A percentile compares a stretch with the other conserved stretches of the same genome.
Evolutionary conservation across 2,113 vertebrate genomes (phyloP).

Genomic region (Caranx melampygus): DNA sequence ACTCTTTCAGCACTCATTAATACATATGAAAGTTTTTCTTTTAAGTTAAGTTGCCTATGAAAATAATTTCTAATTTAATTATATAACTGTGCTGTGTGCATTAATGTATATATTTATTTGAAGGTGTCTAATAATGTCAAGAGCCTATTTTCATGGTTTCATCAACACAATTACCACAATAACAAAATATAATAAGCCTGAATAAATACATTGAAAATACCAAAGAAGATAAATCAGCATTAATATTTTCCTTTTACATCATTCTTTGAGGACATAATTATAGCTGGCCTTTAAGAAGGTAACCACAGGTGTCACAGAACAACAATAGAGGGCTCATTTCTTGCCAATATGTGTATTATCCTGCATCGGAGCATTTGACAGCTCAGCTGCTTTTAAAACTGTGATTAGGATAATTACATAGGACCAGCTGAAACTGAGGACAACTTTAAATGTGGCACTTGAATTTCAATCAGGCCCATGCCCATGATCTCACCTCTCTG

Average conservation of each 20-base stretch:
- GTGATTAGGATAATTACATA: slow-evolving; percentile 75
- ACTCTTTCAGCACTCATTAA: not conserved
- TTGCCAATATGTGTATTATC: slow-evolving; percentile 65
- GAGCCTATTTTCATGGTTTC: not conserved
- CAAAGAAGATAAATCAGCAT: slow-evolving; percentile 45
- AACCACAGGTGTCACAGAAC: slow-evolving; percentile 65
- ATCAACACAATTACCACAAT: slow-evolving; percentile 17
- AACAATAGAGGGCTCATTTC: slow-evolving; percentile 67
- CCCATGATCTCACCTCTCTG: slow-evolving; percentile 28
- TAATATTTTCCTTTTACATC: slow-evolving; percentile 44
- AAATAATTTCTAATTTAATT: too few relatives aligned
- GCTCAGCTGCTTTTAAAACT: slow-evolving; percentile 76
- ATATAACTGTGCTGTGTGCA: not conserved
- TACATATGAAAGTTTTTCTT: not conserved
- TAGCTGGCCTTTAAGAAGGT: slow-evolving; percentile 58
- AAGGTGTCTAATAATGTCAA: slow-evolving; percentile 14
- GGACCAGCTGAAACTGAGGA: slow-evolving; percentile 62
- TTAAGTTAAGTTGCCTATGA: too few relatives aligned
- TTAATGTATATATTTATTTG: slow-evolving; percentile 16
- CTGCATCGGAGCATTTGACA: slow-evolving; percentile 69
- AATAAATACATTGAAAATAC: slow-evolving; percentile 40
- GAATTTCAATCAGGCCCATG: slow-evolving; percentile 74
- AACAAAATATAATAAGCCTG: slow-evolving; percentile 31
- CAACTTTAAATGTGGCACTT: slow-evolving; percentile 60
- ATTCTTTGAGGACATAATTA: slow-evolving; percentile 67